Conservation (phyloP, 2,113 vertebrate species). For the Axis porcinus region DNA sequence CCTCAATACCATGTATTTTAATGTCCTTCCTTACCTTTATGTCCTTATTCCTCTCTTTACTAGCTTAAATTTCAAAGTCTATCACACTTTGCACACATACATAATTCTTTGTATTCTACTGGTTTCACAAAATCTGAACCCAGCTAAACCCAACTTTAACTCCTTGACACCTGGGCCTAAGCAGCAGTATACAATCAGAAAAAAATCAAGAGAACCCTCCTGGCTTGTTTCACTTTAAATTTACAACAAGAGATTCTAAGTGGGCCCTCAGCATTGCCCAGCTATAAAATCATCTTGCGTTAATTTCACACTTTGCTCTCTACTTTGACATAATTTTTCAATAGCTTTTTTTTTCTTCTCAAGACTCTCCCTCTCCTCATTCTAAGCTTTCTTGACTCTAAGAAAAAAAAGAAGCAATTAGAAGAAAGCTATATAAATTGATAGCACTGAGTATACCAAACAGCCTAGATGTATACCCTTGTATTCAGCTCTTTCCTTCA, state of each 20-base stretch:
- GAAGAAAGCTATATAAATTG: neutral
- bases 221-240: neutral
- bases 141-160: neutral
- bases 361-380: neutral
- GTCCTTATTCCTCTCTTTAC: neutral
- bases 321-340: neutral
- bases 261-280: neutral
- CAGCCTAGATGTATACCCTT: neutral
- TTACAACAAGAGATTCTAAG: neutral
- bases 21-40: neutral
- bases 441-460: neutral
- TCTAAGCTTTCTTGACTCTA: neutral
- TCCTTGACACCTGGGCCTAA: neutral
- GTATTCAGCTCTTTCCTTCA: neutral
- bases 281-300: neutral
- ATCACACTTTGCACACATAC: neutral
- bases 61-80: neutral
- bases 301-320: neutral
- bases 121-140: neutral
- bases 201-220: neutral
- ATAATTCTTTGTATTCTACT: neutral
- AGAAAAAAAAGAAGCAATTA: neutral
- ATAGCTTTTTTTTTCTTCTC: neutral
- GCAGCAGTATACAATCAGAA: neutral
- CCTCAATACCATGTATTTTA: neutral